phyloP scores from a whole-genome alignment of 2,113 vertebrate species.

The Prietella phreatophila region DNA sequence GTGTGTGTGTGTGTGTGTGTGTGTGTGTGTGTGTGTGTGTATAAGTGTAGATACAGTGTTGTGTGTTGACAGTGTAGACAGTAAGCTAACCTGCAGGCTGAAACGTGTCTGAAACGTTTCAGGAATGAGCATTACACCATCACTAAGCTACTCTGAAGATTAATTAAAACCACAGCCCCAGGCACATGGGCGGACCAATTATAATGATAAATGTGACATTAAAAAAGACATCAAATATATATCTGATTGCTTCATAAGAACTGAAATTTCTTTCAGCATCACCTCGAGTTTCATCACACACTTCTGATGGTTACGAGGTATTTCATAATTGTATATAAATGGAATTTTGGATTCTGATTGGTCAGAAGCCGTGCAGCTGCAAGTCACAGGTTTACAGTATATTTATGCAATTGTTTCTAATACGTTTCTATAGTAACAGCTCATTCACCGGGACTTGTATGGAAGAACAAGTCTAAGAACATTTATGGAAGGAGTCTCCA shows the following conservation, averaged over 20 bases:
- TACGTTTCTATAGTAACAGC: not conserved
- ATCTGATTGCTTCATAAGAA: not conserved
- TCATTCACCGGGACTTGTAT: not conserved
- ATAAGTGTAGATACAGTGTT: not conserved
- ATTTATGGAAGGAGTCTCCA: not conserved
- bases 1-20: not conserved
- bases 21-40: not conserved
- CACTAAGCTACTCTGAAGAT: slow-evolving; percentile 32
- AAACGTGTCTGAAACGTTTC: slow-evolving; percentile 24
- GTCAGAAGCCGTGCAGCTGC: not conserved
- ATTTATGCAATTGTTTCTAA: not conserved
- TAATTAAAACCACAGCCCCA: slow-evolving; percentile 32
- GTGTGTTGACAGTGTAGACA: not conserved
- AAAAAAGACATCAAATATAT: slow-evolving; percentile 26
- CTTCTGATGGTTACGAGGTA: not conserved
- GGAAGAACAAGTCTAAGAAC: not conserved
- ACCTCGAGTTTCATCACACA: not conserved
- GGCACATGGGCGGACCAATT: slow-evolving; percentile 11
- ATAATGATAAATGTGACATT: not conserved
- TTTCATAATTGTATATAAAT: not conserved
- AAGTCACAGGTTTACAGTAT: not conserved
- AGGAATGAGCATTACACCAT: slow-evolving; percentile 49
- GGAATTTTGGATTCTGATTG: not conserved
- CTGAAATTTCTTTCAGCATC: not conserved
- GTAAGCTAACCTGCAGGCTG: slow-evolving; percentile 23